Evolutionary conservation across 2,888 invertebrate genomes (phyloP), one percentile per base, ranked within the genome.

Genomic region (Eustalomyia histrio): DNA sequence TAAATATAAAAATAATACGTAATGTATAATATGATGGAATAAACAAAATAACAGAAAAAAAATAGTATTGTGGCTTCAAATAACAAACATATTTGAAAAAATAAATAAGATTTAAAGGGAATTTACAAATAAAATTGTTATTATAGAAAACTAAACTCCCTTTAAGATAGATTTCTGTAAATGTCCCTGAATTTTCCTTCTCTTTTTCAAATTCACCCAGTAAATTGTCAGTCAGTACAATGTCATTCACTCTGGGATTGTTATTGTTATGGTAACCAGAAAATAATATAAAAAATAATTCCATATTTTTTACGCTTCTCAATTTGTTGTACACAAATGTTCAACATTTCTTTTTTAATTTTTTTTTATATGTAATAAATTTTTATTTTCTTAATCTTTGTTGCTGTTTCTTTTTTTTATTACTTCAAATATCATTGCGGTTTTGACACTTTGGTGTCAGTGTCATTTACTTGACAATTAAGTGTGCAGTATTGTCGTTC

Each of bases 391-490:
- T 60, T 47, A n/a, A n/a, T n/a, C 60, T 14, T 57, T 53, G 17
- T 57, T 43, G n/a, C n/a, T 63, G 33, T 17, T 53, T 52, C n/a
- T 39, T 78, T 72, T 58, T 61, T 67, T 72, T 63, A 74, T 52
- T 68, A 68, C 47, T 74, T 75, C 52, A 63, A 61, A 63, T 82
- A 71, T 82, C 75, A 79, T 76, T 75, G 79, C 57, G 76, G 79
- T 72, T 81, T 65, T 82, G 82, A 79, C 82, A 82, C 79, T 82
- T 82, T 72, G 63, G 75, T 82, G 82, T 82, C 79, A 82, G 68
- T 82, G 79, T 76, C 75, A 75, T 79, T 78, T 67, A 72, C 72
- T 76, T 81, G 76, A 81, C 76, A 81, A 69, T 71, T 73, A 18
- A 69, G 33, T 50, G 47, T 24, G 18, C 63, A 18, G 39, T 24